phyloP scores from a whole-genome alignment of 2,797 vertebrate species.

The Hypotaenidia okinawae region DNA sequence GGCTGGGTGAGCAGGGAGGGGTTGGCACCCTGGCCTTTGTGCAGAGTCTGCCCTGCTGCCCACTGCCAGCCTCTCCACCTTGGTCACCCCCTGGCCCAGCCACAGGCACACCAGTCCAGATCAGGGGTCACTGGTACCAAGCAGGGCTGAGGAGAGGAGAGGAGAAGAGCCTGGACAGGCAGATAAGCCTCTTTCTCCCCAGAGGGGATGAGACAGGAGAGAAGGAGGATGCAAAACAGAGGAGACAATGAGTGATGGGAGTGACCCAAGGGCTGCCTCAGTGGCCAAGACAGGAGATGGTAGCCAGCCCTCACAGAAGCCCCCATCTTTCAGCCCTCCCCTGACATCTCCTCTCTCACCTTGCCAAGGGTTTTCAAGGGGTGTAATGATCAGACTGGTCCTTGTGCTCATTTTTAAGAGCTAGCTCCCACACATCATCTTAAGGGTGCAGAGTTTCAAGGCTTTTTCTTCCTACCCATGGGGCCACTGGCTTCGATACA shows the following conservation, averaged over 20 bases:
- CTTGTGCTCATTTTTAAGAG: background rate
- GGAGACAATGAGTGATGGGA: background rate
- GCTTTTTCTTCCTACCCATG: background rate
- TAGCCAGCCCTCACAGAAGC: rapidly evolving
- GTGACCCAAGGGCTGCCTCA: background rate
- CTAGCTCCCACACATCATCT: background rate
- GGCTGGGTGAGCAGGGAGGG: background rate
- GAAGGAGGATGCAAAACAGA: background rate
- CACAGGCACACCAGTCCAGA: background rate
- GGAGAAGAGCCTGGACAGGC: background rate
- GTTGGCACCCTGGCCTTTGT: background rate
- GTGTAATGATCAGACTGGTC: background rate
- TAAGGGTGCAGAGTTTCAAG: background rate
- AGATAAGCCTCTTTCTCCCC: background rate
- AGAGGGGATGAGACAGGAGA: background rate
- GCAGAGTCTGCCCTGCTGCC: background rate
- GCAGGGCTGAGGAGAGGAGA: background rate
- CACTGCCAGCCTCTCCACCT: background rate
- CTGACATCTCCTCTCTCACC: background rate
- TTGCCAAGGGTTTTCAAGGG: background rate
- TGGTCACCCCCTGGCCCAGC: background rate
- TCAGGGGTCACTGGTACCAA: background rate
- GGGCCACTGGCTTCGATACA: background rate
- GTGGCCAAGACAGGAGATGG: background rate
- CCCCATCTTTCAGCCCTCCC: background rate